Evolutionary conservation across 2,888 invertebrate species (phyloP).

Genomic region (Tipula helvola): DNA sequence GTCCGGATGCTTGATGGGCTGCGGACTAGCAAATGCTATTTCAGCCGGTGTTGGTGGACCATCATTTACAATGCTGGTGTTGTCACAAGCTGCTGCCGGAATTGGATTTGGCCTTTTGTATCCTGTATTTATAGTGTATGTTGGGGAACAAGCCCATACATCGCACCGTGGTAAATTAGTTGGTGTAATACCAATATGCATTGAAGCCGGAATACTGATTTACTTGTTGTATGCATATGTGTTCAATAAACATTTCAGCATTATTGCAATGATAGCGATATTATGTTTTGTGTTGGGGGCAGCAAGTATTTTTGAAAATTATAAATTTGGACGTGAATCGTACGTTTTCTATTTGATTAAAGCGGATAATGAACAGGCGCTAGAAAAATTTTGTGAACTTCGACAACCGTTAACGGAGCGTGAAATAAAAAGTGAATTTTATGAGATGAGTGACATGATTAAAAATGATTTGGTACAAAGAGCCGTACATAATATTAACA

Average conservation of each 20-base stretch:
- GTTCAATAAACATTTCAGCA: background rate
- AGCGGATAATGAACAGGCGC: background rate
- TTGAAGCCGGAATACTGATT: background rate
- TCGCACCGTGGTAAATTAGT: background rate
- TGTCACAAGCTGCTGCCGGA: background rate
- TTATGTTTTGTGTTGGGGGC: background rate
- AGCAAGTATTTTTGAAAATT: background rate
- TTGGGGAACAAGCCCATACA: background rate
- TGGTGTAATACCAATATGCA: background rate
- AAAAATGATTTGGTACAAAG: background rate
- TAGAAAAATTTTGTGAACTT: background rate
- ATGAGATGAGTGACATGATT: background rate
- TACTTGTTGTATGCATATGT: background rate
- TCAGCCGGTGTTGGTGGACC: background rate
- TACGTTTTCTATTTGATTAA: background rate
- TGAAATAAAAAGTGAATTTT: background rate
- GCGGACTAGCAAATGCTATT: background rate
- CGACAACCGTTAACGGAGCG: background rate
- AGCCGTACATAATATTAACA: background rate
- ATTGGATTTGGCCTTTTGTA: background rate
- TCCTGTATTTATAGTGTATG: background rate
- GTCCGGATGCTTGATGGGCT: background rate
- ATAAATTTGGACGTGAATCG: background rate
- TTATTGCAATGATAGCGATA: background rate
- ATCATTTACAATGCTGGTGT: background rate